phyloP scores from a whole-genome alignment of 2,888 invertebrate species.

The Hedya salicella region DNA sequence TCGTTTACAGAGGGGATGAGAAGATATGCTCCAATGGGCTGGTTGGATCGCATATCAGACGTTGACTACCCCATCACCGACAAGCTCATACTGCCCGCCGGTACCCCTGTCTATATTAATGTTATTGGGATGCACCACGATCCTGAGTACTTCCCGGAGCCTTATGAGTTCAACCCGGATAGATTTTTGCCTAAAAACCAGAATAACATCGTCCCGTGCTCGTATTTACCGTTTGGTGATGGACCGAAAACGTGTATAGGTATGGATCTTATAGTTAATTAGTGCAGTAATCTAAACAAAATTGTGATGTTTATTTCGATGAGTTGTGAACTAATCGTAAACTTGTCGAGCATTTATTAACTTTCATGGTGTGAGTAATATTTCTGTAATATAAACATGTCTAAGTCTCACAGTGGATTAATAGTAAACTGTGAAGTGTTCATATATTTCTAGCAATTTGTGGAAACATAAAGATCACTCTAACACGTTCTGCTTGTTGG shows the following conservation, averaged over 20 bases:
- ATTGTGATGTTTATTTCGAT: no score
- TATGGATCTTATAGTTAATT: not conserved
- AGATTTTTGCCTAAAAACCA: conserved; percentile 45
- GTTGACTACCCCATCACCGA: conserved; percentile 60
- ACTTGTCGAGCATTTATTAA: no score
- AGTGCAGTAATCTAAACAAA: no score
- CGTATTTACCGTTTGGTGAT: conserved; percentile 47
- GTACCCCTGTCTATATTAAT: conserved; percentile 61
- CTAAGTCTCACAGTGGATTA: no score
- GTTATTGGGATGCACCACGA: conserved; percentile 56
- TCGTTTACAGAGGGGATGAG: conserved; percentile 57
- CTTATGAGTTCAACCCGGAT: conserved; percentile 43
- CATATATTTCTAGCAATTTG: no score
- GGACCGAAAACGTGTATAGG: conserved; percentile 46
- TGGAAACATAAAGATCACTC: no score
- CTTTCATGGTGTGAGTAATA: no score
- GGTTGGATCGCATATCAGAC: conserved; percentile 59
- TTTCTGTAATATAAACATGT: no score
- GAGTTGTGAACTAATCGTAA: no score
- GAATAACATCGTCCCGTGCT: conserved; percentile 37
- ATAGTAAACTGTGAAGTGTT: no score
- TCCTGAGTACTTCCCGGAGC: conserved; percentile 45
- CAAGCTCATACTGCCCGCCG: conserved; percentile 56
- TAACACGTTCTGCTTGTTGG: no score
- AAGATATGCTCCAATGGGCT: conserved; percentile 64